These are phyloP conservation scores for Dicerorhinus sumatrensis DNA, from an alignment of 2,113 vertebrate species.

Conservation along the genomic window DNA sequence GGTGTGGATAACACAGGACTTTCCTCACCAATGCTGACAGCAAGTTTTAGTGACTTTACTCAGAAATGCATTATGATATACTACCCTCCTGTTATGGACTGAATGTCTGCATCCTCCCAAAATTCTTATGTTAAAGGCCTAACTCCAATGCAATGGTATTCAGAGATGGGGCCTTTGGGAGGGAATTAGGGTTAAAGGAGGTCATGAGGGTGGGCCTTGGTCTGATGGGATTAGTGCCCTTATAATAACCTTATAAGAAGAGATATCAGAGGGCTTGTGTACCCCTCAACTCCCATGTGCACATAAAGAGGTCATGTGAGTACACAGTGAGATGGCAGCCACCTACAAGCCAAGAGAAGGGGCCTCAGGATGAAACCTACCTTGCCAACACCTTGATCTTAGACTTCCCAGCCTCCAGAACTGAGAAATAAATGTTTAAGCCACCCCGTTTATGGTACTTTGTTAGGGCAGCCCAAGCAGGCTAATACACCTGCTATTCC, in stretches of 20 bases:
- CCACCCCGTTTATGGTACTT: background rate
- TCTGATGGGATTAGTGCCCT: background rate
- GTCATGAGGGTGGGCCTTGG: background rate
- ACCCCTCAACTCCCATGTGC: background rate
- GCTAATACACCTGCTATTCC: too few relatives aligned
- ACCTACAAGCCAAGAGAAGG: background rate
- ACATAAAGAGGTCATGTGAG: background rate
- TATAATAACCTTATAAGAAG: background rate
- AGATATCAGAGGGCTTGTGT: background rate
- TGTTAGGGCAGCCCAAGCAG: background rate
- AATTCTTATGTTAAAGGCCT: background rate
- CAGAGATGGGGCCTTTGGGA: background rate
- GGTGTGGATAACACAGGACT: background rate
- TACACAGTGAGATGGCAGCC: background rate
- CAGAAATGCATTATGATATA: accelerated
- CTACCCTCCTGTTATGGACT: background rate
- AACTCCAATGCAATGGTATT: background rate
- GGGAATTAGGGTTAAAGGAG: background rate
- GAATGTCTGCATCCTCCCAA: background rate
- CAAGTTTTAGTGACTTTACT: background rate
- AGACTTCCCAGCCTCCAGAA: background rate
- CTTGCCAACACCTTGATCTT: background rate
- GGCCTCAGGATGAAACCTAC: background rate
- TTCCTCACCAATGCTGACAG: background rate
- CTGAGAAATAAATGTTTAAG: background rate